Conservation (phyloP, 2,797 vertebrate species). For the Aotus griseimembra region DNA sequence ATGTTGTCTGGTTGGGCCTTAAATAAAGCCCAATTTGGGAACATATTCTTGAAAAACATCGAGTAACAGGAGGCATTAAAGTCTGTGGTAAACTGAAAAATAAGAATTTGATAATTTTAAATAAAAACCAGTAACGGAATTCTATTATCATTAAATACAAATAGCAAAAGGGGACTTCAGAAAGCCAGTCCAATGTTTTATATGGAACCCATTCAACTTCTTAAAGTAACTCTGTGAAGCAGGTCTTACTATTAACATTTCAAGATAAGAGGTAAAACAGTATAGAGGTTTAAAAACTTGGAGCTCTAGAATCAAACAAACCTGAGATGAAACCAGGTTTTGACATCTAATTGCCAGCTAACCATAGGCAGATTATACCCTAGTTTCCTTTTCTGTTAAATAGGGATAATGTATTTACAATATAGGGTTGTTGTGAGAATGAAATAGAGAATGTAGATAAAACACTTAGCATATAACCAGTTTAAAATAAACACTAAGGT, state of each 20-base stretch:
- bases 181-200: not conserved
- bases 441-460: not conserved
- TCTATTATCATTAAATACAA: not conserved
- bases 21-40: constrained; percentile 14
- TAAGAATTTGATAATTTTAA: constrained; percentile 34
- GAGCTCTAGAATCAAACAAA: not conserved
- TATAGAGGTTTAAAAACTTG: not conserved
- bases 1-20: not conserved
- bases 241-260: constrained; percentile 31
- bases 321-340: not conserved
- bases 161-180: not conserved
- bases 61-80: not conserved
- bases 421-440: not conserved
- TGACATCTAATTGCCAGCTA: not conserved
- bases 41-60: not conserved
- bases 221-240: not conserved
- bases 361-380: not conserved
- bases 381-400: constrained; percentile 12
- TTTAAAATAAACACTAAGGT: constrained; percentile 22
- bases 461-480: not conserved
- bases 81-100: constrained; percentile 4
- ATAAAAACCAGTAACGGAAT: constrained; percentile 20
- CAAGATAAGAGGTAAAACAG: constrained; percentile 27
- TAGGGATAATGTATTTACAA: not conserved
- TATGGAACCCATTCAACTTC: not conserved